Evolutionary conservation across 2,888 invertebrate genomes (phyloP).

Genomic region (Dryomyza anilis): DNA sequence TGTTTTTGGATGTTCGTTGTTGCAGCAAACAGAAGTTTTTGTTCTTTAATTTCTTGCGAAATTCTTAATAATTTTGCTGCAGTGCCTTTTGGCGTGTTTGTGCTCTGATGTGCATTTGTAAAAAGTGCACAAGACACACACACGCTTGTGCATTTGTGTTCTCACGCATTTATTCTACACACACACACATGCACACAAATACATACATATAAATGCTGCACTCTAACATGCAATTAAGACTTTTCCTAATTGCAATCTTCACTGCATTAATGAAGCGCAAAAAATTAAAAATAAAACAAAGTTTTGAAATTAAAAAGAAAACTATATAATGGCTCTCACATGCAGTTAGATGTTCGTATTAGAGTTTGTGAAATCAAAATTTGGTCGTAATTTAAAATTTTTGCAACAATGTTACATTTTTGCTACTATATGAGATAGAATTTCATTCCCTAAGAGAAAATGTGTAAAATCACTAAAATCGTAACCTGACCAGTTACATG

Average conservation of each 20-base stretch:
- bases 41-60: background rate
- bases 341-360: too few species aligned
- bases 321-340: slow-evolving; percentile 9
- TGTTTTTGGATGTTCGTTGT: background rate
- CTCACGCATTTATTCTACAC: background rate
- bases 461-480: too few species aligned
- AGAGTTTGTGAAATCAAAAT: too few species aligned
- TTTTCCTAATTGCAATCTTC: slow-evolving; percentile 8
- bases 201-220: slow-evolving; percentile 1
- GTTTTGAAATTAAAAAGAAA: slow-evolving; percentile 5
- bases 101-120: background rate
- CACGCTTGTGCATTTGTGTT: background rate
- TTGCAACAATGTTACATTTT: too few species aligned
- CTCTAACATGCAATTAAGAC: slow-evolving; percentile 19
- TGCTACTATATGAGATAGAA: too few species aligned
- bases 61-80: slow-evolving; percentile 14
- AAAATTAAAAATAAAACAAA: background rate
- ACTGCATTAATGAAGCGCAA: background rate
- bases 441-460: too few species aligned
- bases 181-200: background rate
- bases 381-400: too few species aligned
- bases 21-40: background rate
- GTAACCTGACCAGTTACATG: too few species aligned
- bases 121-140: background rate
- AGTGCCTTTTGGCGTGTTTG: background rate